A percentile compares a stretch with the other conserved stretches of the same genome.
phyloP scores from a whole-genome alignment of 2,113 vertebrate species.

The Melanerpes aurifrons region DNA sequence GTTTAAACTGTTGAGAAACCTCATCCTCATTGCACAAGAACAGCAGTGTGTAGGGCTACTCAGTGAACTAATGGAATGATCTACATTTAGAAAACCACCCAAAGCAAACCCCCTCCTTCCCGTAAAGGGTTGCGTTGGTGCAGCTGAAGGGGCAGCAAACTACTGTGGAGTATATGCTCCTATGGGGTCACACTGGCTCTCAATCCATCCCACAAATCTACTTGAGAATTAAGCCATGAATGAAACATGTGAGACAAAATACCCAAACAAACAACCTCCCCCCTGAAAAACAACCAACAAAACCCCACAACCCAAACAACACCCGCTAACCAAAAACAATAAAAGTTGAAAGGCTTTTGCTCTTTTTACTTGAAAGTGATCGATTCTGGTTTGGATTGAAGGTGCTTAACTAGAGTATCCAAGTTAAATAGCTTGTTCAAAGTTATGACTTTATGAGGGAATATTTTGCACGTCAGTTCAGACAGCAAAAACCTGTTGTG shows the following conservation, averaged over 20 bases:
- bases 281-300: too few species aligned
- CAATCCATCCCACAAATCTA: background rate
- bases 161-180: rapidly evolving
- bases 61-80: background rate
- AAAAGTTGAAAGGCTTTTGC: background rate
- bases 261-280: too few species aligned
- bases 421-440: background rate
- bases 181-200: background rate
- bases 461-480: background rate
- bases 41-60: background rate
- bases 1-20: slow-evolving; percentile 38
- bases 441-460: background rate
- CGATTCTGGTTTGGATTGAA: background rate
- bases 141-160: background rate
- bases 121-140: background rate
- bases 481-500: background rate
- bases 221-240: background rate
- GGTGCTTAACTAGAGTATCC: background rate
- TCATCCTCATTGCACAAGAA: background rate
- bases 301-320: too few species aligned
- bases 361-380: background rate
- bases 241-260: background rate
- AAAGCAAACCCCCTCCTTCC: background rate
- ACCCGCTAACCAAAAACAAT: too few species aligned
- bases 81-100: background rate